phyloP scores from a whole-genome alignment of 2,888 invertebrate genomes.

The Acholoe squamosa region DNA sequence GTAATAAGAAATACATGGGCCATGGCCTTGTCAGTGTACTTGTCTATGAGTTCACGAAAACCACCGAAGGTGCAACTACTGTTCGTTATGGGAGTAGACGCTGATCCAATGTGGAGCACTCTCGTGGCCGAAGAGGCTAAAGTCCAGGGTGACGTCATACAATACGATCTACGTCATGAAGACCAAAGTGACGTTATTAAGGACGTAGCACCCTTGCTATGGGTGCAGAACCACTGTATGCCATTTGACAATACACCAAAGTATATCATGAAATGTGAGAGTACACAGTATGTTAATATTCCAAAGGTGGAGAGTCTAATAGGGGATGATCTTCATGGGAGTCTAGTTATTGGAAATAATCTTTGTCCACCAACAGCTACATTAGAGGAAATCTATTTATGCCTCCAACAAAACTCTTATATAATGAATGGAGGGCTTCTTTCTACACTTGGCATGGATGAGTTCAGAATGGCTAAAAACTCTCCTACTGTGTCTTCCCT shows the following conservation, averaged over 20 bases:
- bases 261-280: neutral
- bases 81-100: neutral
- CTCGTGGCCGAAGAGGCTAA: neutral
- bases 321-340: neutral
- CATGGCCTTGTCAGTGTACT: neutral
- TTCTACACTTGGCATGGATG: no score
- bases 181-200: neutral
- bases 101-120: neutral
- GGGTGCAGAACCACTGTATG: neutral
- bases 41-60: neutral
- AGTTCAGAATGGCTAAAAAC: no score
- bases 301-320: neutral
- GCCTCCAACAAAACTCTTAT: neutral
- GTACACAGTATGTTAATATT: neutral
- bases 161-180: neutral
- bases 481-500: no score
- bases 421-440: neutral
- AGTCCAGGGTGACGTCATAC: neutral
- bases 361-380: neutral
- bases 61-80: neutral
- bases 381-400: neutral
- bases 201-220: neutral
- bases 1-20: neutral
- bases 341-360: neutral
- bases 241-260: neutral